A percentile compares a stretch with the other conserved stretches of the same genome.
phyloP scores from a whole-genome alignment of 2,797 vertebrate species.

The Acomys russatus region DNA sequence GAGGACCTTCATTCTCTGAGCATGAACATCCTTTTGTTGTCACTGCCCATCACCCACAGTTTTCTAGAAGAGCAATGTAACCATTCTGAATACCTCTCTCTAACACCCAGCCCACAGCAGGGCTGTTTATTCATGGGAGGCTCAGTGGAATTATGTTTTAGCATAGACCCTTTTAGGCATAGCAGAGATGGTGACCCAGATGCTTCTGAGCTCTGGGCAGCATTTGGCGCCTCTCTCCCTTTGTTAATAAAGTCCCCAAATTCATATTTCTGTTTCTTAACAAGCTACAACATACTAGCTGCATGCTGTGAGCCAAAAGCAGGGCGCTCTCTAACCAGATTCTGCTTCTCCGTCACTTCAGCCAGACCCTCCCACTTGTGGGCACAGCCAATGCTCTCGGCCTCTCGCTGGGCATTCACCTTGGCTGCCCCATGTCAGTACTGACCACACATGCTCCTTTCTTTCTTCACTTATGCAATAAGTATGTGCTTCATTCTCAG shows the following conservation, averaged over 20 bases:
- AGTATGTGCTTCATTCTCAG: background rate
- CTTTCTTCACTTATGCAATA: background rate
- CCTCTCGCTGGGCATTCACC: background rate
- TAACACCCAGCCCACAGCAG: too few relatives aligned
- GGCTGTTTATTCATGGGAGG: background rate
- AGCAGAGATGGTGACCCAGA: rapidly evolving
- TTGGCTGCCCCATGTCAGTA: too few relatives aligned
- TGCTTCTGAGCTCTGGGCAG: background rate
- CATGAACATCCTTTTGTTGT: background rate
- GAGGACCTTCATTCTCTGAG: background rate
- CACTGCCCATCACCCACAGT: background rate
- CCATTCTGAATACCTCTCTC: background rate
- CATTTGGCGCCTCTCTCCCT: background rate
- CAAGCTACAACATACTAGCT: background rate
- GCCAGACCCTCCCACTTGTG: background rate
- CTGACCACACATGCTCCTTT: background rate
- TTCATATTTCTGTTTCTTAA: background rate
- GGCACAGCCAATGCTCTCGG: background rate
- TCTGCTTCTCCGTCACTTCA: background rate
- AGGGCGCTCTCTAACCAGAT: background rate
- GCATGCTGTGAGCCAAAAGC: background rate
- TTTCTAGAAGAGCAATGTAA: background rate
- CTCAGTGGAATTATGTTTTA: rapidly evolving
- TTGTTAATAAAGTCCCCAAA: background rate
- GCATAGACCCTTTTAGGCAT: rapidly evolving